Conservation (phyloP, 2,888 invertebrate species). For the Tortricodes alternella region DNA sequence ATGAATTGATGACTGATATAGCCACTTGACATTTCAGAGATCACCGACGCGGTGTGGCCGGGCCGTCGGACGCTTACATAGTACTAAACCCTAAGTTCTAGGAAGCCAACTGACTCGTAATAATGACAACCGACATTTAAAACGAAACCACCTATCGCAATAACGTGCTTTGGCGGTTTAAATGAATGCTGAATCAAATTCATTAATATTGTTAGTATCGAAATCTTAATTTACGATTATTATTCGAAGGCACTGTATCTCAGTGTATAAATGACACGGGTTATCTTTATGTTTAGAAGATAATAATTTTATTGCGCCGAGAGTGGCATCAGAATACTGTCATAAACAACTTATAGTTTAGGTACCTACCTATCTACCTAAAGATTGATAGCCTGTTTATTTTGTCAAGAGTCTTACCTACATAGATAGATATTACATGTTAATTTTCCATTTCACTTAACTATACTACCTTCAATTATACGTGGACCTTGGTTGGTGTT, state of each 20-base stretch:
- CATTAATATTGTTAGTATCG: neutral
- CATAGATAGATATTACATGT: no score
- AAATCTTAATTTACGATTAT: constrained; percentile 7
- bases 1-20: constrained; percentile 4
- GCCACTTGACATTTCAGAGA: neutral
- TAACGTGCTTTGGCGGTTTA: no score
- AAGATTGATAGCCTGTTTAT: neutral
- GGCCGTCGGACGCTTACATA: constrained; percentile 3
- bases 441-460: no score
- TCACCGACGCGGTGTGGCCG: neutral
- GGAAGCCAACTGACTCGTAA: neutral
- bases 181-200: neutral
- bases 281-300: constrained; percentile 27
- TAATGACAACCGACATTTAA: neutral
- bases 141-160: neutral
- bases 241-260: neutral
- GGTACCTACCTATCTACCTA: neutral
- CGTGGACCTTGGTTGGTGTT: no score
- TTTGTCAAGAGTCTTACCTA: no score
- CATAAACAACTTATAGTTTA: constrained; percentile 8
- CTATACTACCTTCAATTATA: no score
- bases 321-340: neutral
- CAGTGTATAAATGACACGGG: constrained; percentile 16
- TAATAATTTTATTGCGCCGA: constrained; percentile 21
- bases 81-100: neutral